A percentile compares a stretch with the other conserved stretches of the same genome.
These are phyloP conservation scores for Ennomos quercinarius DNA, from an alignment of 2,888 invertebrate genomes.

Conservation along the genomic window DNA sequence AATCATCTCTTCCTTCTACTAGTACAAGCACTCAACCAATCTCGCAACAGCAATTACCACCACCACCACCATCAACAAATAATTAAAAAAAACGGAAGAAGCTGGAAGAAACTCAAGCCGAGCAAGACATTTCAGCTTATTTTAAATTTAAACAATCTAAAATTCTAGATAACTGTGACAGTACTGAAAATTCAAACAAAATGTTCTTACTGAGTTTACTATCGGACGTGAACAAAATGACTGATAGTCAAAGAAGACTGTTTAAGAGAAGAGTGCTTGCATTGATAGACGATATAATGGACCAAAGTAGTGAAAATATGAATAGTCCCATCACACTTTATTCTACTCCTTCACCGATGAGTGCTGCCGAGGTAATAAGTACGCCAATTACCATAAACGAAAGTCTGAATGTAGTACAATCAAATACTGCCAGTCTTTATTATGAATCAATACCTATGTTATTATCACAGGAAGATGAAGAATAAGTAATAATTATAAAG, in stretches of 20 bases:
- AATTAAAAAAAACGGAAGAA: too few species aligned
- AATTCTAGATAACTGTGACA: constrained; percentile 24
- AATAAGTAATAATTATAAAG: too few species aligned
- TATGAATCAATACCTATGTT: constrained; percentile 29
- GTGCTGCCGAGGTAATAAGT: constrained; percentile 23
- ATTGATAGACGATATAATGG: too few species aligned
- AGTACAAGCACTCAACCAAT: too few species aligned
- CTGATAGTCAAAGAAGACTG: constrained; percentile 35
- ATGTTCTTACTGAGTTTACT: constrained; percentile 34
- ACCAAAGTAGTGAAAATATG: constrained; percentile 25
- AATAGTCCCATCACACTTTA: constrained; percentile 31
- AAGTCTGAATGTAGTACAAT: too few species aligned
- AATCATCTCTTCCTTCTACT: too few species aligned
- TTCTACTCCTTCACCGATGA: constrained; percentile 28
- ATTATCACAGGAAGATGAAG: too few species aligned
- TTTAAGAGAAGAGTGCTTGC: constrained; percentile 32
- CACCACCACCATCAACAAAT: too few species aligned
- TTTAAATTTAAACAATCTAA: constrained; percentile 31
- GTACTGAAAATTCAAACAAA: constrained; percentile 24
- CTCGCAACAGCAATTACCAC: too few species aligned
- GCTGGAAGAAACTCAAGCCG: too few species aligned
- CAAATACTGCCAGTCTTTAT: too few species aligned
- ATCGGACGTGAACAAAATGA: constrained; percentile 30
- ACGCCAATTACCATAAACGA: too few species aligned
- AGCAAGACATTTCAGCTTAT: constrained; percentile 27